Conservation (phyloP, 1,140 invertebrate genomes). For the Anoplolepis gracilipes region DNA sequence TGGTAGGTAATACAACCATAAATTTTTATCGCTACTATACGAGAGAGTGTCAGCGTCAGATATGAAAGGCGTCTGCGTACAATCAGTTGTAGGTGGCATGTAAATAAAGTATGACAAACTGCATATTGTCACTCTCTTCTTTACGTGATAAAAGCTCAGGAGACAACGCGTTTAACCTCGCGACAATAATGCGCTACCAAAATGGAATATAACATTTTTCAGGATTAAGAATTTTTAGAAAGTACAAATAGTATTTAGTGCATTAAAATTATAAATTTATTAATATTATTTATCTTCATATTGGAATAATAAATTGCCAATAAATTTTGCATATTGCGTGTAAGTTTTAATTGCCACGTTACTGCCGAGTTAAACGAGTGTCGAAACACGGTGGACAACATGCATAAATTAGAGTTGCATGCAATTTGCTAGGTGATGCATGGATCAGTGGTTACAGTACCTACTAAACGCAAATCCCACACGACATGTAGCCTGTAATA, state of each 20-base stretch:
- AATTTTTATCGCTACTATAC: neutral
- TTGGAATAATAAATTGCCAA: neutral
- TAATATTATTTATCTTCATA: neutral
- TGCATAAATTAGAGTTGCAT: constrained; percentile 19
- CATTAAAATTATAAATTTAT: neutral
- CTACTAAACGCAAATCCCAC: constrained; percentile 85
- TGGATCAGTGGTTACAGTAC: constrained; percentile 78
- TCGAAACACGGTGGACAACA: neutral
- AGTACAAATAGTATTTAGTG: neutral
- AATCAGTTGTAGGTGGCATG: neutral
- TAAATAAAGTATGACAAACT: constrained; percentile 9
- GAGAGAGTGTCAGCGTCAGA: neutral
- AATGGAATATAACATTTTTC: neutral
- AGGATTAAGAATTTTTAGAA: neutral
- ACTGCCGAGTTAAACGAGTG: neutral
- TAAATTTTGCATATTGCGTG: neutral
- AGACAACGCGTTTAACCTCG: neutral
- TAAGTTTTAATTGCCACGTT: neutral
- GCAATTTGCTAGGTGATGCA: constrained; percentile 15
- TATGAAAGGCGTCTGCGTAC: neutral
- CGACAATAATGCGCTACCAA: neutral
- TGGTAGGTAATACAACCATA: neutral
- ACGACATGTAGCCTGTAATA: constrained; percentile 84
- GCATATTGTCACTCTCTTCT: neutral
- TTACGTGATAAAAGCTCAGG: neutral